Base-by-base conservation (phyloP, 30 jellyfish, hydroid and myxozoan species). In the Morbakka virulenta region DNA sequence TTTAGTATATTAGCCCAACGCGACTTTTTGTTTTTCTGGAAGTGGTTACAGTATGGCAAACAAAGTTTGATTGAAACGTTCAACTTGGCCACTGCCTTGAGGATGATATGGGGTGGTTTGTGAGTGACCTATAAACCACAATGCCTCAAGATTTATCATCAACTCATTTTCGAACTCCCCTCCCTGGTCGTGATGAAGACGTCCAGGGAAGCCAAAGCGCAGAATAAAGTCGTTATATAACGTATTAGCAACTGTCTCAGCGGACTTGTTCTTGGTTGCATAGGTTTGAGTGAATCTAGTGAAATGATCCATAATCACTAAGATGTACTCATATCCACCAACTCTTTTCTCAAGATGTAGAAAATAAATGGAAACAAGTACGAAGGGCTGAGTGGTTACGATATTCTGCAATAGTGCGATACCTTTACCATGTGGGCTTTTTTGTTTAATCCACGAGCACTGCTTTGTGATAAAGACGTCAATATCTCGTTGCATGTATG, bases 281-380 rank as follows among this genome's bases (percentile, higher is more conserved):
- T n/a, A n/a, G n/a, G n/a, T n/a, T n/a, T n/a, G n/a, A n/a, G n/a
- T n/a, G n/a, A n/a, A n/a, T n/a, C n/a, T n/a, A n/a, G 90, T 64
- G 22, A 79, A 79, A 32, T 79, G 85, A 50, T 79, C 90, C 72
- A 50, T 47, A 22, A 67, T 52, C 76, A 67, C 64, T 48, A 79
- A 52, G 1, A 79, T 50, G 67, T 79, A 64, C 50, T 79, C 90
- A 67, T 50, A 79, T 13, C 85, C 83, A 28, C 90, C 90, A 23
- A 76, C 23, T 6, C 66, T 21, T 52, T 52, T 50, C 27, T 69
- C 79, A 27, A 67, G 76, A 71, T 79, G 90, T 29, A 79, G 3
- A 53, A 29, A 79, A 47, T 79, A 83, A 25, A 67, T 66, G 20
- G 90, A 48, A 21, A 79, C 28, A 17, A 79, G 25, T 32, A 62